A percentile compares a stretch with the other conserved stretches of the same genome.
phyloP scores from a whole-genome alignment of 1,140 invertebrate species.

The Bombus sibiricus region DNA sequence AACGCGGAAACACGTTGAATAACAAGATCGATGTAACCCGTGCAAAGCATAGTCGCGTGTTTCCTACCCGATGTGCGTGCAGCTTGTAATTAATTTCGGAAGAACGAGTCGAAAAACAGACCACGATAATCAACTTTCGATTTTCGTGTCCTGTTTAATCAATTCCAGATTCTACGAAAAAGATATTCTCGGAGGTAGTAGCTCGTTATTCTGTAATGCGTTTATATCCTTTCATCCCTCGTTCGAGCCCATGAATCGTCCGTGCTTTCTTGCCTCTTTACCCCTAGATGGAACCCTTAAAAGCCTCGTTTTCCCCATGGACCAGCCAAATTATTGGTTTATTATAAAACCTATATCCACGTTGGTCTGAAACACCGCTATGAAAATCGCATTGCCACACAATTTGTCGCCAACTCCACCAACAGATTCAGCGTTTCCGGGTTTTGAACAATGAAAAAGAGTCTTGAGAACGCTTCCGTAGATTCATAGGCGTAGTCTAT shows the following conservation, averaged over 20 bases:
- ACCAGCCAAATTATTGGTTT: conserved; percentile 69
- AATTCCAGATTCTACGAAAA: background rate
- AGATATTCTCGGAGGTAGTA: conserved; percentile 28
- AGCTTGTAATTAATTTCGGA: background rate
- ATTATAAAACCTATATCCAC: conserved; percentile 69
- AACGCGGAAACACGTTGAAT: conserved; percentile 41
- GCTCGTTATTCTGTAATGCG: conserved; percentile 62
- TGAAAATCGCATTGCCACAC: conserved; percentile 19
- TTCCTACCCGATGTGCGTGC: too few relatives aligned
- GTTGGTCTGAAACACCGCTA: conserved; percentile 19
- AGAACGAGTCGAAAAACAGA: background rate
- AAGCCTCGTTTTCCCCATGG: conserved; percentile 56
- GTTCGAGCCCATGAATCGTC: conserved; percentile 35
- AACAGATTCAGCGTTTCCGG: background rate
- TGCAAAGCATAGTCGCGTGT: background rate
- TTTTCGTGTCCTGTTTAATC: conserved; percentile 33
- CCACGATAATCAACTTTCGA: background rate
- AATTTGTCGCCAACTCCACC: background rate
- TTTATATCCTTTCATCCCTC: conserved; percentile 61
- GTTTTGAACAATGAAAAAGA: background rate
- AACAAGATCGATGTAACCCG: conserved; percentile 48
- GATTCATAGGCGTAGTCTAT: background rate
- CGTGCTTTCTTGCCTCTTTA: conserved; percentile 24
- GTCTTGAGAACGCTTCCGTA: background rate
- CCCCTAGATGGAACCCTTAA: conserved; percentile 19